Evolutionary conservation across 2,113 vertebrate species (phyloP).

Genomic region (Peromyscus polionotus): DNA sequence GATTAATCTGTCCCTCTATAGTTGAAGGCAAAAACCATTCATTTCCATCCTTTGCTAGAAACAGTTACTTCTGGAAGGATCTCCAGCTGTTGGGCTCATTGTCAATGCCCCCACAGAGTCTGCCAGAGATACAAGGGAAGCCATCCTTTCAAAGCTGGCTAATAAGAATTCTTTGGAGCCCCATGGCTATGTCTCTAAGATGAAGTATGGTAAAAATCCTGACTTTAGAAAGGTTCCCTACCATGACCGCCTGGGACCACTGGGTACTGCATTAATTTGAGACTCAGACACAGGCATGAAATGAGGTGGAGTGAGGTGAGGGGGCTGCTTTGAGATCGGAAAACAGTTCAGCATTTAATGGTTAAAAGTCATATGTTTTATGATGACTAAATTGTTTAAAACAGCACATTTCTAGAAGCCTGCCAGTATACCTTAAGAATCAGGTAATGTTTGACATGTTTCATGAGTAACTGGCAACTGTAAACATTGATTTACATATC

Average conservation of each 20-base stretch:
- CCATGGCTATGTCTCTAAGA: not conserved
- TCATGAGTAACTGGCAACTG: not conserved
- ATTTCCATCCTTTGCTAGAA: constrained; percentile 76
- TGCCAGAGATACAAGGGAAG: not conserved
- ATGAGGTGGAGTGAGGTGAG: not conserved
- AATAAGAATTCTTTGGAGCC: constrained; percentile 41
- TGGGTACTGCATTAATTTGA: not conserved
- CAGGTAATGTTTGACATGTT: not conserved
- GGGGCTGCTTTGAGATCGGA: not conserved
- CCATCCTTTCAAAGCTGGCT: constrained; percentile 68
- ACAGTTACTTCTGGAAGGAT: constrained; percentile 69
- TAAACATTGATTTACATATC: not conserved
- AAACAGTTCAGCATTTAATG: not conserved
- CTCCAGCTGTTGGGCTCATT: constrained; percentile 79
- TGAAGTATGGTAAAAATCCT: not conserved
- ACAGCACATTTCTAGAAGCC: not conserved
- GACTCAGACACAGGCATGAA: not conserved
- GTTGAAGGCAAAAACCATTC: constrained; percentile 54
- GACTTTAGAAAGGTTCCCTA: not conserved
- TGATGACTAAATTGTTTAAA: not conserved
- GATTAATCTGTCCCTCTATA: constrained; percentile 73
- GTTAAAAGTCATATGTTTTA: not conserved
- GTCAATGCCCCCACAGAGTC: constrained; percentile 15
- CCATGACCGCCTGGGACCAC: not conserved
- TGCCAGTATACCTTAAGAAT: not conserved